Evolutionary conservation across 2,888 invertebrate species (phyloP).

Genomic region (Lepidocyrtinus sp.): DNA sequence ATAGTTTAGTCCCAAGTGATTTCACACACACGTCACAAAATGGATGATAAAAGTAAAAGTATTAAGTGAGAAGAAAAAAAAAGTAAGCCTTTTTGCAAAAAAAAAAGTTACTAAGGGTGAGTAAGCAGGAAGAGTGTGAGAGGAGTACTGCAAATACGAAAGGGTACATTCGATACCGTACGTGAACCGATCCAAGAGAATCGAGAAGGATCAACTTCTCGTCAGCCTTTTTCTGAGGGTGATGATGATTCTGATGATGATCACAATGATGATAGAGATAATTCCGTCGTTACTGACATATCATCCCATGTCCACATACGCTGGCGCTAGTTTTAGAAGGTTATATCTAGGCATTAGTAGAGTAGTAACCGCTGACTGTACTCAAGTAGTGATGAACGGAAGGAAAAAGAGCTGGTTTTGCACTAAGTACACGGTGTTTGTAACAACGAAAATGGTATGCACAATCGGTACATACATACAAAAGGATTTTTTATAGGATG

Average conservation of each 20-base stretch:
- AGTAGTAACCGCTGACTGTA: background rate
- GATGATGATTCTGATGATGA: background rate
- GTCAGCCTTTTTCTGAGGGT: constrained; percentile 25
- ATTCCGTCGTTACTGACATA: constrained; percentile 24
- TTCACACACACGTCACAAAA: constrained; percentile 27
- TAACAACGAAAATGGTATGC: too few relatives aligned
- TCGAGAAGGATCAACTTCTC: constrained; percentile 36
- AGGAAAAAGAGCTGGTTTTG: background rate
- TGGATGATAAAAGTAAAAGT: constrained; percentile 15
- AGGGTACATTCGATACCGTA: background rate
- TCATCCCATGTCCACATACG: background rate
- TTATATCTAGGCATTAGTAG: background rate
- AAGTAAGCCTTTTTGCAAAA: constrained; percentile 30
- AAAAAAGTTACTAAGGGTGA: constrained; percentile 12
- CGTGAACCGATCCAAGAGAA: constrained; percentile 10
- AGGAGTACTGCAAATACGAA: background rate
- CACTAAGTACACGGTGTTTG: too few relatives aligned
- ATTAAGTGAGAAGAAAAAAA: constrained; percentile 19
- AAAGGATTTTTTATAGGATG: background rate
- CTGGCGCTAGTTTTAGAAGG: background rate
- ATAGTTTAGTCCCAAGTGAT: constrained; percentile 11
- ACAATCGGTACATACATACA: background rate
- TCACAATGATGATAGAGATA: constrained; percentile 27
- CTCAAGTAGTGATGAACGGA: background rate
- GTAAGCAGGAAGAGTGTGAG: background rate